Conservation (phyloP, 2,888 invertebrate genomes). For the Leucophenga montana region DNA sequence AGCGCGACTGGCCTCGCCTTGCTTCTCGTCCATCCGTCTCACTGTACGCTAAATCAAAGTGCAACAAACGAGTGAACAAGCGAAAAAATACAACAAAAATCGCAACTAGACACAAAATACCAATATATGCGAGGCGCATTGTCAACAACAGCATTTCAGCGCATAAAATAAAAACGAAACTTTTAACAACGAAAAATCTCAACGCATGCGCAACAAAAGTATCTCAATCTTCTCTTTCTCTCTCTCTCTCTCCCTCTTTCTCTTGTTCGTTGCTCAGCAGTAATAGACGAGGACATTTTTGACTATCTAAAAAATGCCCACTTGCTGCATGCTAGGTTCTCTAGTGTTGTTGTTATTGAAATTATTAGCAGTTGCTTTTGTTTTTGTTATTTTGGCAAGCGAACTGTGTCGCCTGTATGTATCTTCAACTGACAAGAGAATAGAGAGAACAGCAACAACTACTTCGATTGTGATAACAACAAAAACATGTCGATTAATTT, state of each 20-base stretch:
- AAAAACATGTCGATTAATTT: background rate
- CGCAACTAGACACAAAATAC: too few relatives aligned
- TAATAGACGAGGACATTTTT: background rate
- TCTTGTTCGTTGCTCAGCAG: background rate
- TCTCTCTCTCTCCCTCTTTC: conserved; percentile 35
- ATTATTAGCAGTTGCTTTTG: conserved; percentile 26
- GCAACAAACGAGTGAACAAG: too few relatives aligned
- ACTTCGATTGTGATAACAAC: conserved; percentile 1
- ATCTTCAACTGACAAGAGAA: conserved; percentile 44
- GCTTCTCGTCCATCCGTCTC: too few relatives aligned
- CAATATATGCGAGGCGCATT: too few relatives aligned
- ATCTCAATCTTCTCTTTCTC: background rate
- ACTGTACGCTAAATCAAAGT: too few relatives aligned
- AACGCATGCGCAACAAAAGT: conserved; percentile 19
- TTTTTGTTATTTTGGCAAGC: conserved; percentile 47
- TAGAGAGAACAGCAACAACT: background rate
- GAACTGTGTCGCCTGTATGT: conserved; percentile 60
- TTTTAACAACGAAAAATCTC: background rate
- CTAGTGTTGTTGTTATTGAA: conserved; percentile 30
- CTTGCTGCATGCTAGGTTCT: conserved; percentile 20
- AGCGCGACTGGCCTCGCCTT: too few relatives aligned
- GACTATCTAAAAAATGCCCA: conserved; percentile 18
- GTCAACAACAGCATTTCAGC: too few relatives aligned
- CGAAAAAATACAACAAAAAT: too few relatives aligned
- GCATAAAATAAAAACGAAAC: too few relatives aligned